Evolutionary conservation across 1,140 invertebrate genomes (phyloP).

Genomic region (Brevipalpus yothersi): DNA sequence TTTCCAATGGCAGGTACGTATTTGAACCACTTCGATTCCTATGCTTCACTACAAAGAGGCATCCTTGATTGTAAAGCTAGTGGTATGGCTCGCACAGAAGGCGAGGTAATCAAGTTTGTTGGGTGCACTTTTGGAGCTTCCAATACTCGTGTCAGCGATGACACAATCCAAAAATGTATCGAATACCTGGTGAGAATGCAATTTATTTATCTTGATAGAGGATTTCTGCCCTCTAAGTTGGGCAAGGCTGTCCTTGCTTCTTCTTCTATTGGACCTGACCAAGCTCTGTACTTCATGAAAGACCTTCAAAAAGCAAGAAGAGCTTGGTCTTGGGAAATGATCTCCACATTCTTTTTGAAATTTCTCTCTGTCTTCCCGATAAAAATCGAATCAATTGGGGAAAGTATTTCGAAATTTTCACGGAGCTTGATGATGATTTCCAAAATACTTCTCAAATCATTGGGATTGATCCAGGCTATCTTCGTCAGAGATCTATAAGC

Average conservation of each 20-base stretch:
- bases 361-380: constrained; percentile 19
- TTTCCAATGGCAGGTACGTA: constrained; percentile 25
- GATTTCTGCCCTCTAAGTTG: constrained; percentile 40
- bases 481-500: not conserved
- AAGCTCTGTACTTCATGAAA: constrained; percentile 59
- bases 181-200: not conserved
- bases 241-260: constrained; percentile 77
- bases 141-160: not conserved
- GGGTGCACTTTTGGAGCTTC: constrained; percentile 42
- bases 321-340: constrained; percentile 77
- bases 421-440: not conserved
- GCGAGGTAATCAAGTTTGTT: constrained; percentile 49
- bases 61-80: constrained; percentile 56
- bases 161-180: not conserved
- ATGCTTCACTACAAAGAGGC: constrained; percentile 26
- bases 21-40: not conserved
- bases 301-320: constrained; percentile 71
- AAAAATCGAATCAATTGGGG: not conserved
- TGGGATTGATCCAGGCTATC: not conserved
- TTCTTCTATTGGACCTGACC: constrained; percentile 68
- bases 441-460: not conserved
- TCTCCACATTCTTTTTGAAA: constrained; percentile 77
- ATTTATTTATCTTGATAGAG: not conserved
- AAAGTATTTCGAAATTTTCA: not conserved
- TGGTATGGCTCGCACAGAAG: constrained; percentile 41